Base-by-base conservation (phyloP, 1,140 invertebrate genomes). In the Pararge aegeria region DNA sequence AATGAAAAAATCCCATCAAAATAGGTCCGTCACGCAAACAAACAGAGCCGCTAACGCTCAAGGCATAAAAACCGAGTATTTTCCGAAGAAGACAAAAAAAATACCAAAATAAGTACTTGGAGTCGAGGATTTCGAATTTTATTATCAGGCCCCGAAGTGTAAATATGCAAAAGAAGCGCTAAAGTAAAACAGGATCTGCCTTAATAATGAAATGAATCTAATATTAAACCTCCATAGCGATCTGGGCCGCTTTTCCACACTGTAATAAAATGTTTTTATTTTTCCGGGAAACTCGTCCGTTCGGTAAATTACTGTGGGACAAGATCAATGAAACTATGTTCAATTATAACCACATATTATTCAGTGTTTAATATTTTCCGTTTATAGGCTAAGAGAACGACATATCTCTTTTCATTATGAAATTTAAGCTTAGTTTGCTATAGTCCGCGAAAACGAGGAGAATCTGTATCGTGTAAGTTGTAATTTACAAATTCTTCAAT, bases 231-330 rank as follows among this genome's bases (percentile, higher is more conserved):
- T 15, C 16, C 16, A 40, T 40, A 18, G 38, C 38, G 13, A 42
- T 42, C 38, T 13, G n/a, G 34, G 13, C 38, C 5, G 13, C 38
- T 5, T 16, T 5, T 42, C 13, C 16, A 5, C 38, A 18, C 13
- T 42, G 15, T 42, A 16, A 42, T 42, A 16, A 42, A 42, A 42
- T 18, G 6, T 42, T 42, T 37, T 42, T 42, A 42, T 42, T 42
- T 42, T 7, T 42, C 38, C 38, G 9, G 38, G 38, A 42, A 42
- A 42, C 15, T 3, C 7, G 30, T 34, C 30, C 4, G 12, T n/a
- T n/a, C n/a, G 30, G 9, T 4, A 34, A 27, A 27, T 7, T 3
- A 34, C 10, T 12, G 30, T n/a, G 10, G 3, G 10, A 12, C 30
- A 12, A 34, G 12, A 12, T 34, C 10, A 34, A 34, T 34, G 7